Conservation (phyloP, 2,888 invertebrate species). For the Ichneumoninae sp. region DNA sequence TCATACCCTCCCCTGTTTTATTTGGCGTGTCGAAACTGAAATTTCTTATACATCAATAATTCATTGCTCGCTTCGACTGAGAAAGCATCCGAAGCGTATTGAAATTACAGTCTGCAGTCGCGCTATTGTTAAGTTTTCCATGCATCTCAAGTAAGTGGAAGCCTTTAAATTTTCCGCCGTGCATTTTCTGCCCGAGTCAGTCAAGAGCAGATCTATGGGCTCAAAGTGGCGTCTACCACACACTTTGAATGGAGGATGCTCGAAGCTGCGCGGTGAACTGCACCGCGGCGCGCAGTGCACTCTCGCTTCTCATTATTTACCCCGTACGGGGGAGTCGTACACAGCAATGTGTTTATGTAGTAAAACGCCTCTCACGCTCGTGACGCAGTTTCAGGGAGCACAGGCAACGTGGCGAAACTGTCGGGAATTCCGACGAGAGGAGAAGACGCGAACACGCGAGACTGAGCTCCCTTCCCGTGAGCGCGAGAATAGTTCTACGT, state of each 20-base stretch:
- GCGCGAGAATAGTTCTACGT: slow-evolving; percentile 76
- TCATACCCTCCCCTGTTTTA: background rate
- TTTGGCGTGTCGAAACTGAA: background rate
- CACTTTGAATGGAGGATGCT: slow-evolving; percentile 24
- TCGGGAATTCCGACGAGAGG: slow-evolving; percentile 52
- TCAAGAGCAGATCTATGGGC: slow-evolving; percentile 1
- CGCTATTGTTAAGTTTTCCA: slow-evolving; percentile 24
- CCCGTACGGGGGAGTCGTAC: slow-evolving; percentile 3
- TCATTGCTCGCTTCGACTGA: background rate
- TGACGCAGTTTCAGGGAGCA: slow-evolving; percentile 43
- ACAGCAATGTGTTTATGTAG: slow-evolving; percentile 2
- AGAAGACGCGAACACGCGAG: slow-evolving; percentile 72
- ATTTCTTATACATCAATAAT: background rate
- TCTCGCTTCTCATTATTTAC: slow-evolving; percentile 43
- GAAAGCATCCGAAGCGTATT: background rate
- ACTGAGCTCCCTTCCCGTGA: slow-evolving; percentile 76
- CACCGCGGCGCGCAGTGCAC: background rate
- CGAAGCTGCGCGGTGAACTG: slow-evolving; percentile 37
- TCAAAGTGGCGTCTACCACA: slow-evolving; percentile 50
- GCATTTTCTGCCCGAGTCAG: background rate
- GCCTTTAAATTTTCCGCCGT: slow-evolving; percentile 1
- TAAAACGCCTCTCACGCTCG: slow-evolving; percentile 18
- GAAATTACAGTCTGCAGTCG: background rate
- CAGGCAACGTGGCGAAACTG: slow-evolving; percentile 44
- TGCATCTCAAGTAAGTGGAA: background rate